Evolutionary conservation across 1,140 invertebrate species (phyloP).

Genomic region (Heliconius eleuchia): DNA sequence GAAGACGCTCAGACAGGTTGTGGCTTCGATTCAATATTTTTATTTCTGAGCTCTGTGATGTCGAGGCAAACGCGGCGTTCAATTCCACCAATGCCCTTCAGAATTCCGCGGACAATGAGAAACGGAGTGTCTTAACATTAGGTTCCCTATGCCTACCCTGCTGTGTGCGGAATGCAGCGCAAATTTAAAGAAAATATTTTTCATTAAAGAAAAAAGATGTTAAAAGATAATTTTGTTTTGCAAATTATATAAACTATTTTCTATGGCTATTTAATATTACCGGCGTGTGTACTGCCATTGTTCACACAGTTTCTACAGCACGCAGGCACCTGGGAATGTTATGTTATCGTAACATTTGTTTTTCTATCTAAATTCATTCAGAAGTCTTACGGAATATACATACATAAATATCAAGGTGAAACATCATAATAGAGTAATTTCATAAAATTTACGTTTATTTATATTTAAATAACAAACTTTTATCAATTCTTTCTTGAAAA

Average conservation of each 20-base stretch:
- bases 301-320: slow-evolving; percentile 18
- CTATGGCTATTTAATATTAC: neutral
- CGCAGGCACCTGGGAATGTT: slow-evolving; percentile 23
- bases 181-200: too few species aligned
- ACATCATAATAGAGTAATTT: neutral
- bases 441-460: neutral
- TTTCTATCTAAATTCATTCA: slow-evolving; percentile 17
- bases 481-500: too few species aligned
- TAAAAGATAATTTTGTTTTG: neutral
- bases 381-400: slow-evolving; percentile 9
- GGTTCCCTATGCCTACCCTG: too few species aligned
- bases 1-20: too few species aligned
- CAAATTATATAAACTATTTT: slow-evolving; percentile 3
- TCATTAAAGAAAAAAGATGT: neutral
- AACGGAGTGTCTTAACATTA: too few species aligned
- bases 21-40: too few species aligned
- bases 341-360: slow-evolving; percentile 25
- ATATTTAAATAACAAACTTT: too few species aligned
- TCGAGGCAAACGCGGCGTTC: too few species aligned
- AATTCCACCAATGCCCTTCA: too few species aligned
- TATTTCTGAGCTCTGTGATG: too few species aligned
- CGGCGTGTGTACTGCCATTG: neutral
- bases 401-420: slow-evolving; percentile 13
- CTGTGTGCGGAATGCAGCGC: too few species aligned
- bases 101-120: too few species aligned